phyloP scores from a whole-genome alignment of 2,113 vertebrate genomes.

The Ptychochromis oligacanthus region DNA sequence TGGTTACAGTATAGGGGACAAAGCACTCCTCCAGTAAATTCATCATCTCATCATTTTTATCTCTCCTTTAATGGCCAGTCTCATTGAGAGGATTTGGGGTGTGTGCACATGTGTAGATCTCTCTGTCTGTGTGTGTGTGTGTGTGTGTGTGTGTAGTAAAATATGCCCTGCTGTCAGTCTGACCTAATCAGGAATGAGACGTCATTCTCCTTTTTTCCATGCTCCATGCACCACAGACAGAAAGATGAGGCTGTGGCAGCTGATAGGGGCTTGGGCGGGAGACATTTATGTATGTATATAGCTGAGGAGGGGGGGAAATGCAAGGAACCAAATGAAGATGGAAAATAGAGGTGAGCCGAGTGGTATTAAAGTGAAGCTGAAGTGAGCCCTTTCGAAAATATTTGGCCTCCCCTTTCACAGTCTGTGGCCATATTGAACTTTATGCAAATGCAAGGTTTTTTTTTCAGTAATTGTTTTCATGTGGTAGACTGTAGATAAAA shows the following conservation, averaged over 20 bases:
- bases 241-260: slow-evolving; percentile 41
- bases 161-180: slow-evolving; percentile 61
- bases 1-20: no score
- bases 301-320: not conserved
- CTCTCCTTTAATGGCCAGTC: no score
- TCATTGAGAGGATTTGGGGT: slow-evolving; percentile 43
- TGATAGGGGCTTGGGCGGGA: slow-evolving; percentile 9
- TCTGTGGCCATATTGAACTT: not conserved
- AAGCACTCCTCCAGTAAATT: no score
- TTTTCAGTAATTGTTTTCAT: slow-evolving; percentile 7
- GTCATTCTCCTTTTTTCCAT: slow-evolving; percentile 50
- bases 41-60: no score
- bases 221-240: slow-evolving; percentile 12
- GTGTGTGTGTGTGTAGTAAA: slow-evolving; percentile 38
- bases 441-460: not conserved
- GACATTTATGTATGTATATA: slow-evolving; percentile 31
- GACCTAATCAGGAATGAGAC: slow-evolving; percentile 68
- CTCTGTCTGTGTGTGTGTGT: no score
- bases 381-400: slow-evolving; percentile 18
- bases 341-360: slow-evolving; percentile 34
- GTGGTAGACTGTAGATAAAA: not conserved
- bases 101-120: not conserved
- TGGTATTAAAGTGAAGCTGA: slow-evolving; percentile 30
- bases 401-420: not conserved
- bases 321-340: slow-evolving; percentile 27